phyloP scores from a whole-genome alignment of 2,888 invertebrate species.

The Heliconius ismenius region DNA sequence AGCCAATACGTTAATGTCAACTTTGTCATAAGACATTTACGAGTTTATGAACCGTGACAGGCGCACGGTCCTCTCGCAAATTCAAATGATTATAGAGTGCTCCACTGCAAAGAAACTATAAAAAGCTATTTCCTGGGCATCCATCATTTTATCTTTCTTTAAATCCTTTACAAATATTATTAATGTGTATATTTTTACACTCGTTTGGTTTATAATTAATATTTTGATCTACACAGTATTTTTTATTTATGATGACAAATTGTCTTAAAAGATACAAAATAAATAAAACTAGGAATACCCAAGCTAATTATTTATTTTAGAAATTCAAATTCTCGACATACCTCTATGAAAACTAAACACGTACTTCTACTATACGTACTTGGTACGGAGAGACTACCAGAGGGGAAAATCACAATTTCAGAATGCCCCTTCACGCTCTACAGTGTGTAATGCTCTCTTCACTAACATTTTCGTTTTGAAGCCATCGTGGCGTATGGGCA shows the following conservation, averaged over 20 bases:
- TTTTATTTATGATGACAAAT: background rate
- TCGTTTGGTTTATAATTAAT: constrained; percentile 12
- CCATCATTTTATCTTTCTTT: constrained; percentile 20
- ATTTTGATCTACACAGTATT: background rate
- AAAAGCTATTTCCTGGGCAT: constrained; percentile 25
- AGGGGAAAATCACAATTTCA: background rate
- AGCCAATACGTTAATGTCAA: constrained; percentile 45
- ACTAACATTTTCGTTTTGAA: constrained; percentile 25
- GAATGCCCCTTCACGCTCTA: background rate
- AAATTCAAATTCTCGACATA: background rate
- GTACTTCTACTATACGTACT: too few relatives aligned
- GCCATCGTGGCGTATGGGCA: constrained; percentile 36
- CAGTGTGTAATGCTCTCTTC: constrained; percentile 35
- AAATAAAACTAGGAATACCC: background rate
- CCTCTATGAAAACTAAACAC: too few relatives aligned
- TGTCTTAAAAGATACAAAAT: background rate
- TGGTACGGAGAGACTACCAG: background rate
- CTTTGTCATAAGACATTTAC: constrained; percentile 55
- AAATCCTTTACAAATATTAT: constrained; percentile 18
- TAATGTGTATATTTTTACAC: constrained; percentile 3
- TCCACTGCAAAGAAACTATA: constrained; percentile 29
- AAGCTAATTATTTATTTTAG: too few relatives aligned
- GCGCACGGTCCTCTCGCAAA: constrained; percentile 50
- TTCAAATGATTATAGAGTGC: constrained; percentile 35
- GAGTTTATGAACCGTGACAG: constrained; percentile 56